These are phyloP conservation scores for Paramormyrops kingsleyae DNA, from an alignment of 2,113 vertebrate species.

Conservation along the genomic window DNA sequence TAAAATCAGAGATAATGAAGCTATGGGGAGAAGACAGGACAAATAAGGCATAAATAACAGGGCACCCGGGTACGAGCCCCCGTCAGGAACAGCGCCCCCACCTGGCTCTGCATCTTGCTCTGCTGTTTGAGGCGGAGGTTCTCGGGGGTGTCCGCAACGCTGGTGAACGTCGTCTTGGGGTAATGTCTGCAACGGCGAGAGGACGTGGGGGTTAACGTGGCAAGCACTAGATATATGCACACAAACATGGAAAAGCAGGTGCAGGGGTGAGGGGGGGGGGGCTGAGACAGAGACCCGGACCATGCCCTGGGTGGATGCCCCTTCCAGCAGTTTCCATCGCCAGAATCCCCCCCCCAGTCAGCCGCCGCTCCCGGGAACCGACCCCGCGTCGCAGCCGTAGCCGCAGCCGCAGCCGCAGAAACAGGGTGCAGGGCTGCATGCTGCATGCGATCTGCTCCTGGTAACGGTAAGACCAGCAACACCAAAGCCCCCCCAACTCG, in stretches of 20 bases:
- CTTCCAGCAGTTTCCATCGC: not conserved
- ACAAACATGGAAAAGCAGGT: not conserved
- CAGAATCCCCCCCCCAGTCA: not conserved
- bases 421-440: not conserved
- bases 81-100: slow-evolving; percentile 42
- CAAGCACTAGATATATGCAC: not conserved
- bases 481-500: not conserved
- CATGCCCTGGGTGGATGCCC: not conserved
- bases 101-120: slow-evolving; percentile 93
- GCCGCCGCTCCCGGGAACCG: not conserved
- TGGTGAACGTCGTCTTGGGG: slow-evolving; percentile 90
- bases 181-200: slow-evolving; percentile 74
- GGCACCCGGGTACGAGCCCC: not conserved
- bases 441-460: not conserved
- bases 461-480: not conserved
- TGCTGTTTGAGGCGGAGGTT: slow-evolving; percentile 95
- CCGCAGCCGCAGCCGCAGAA: not conserved
- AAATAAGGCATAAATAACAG: not conserved
- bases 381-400: not conserved
- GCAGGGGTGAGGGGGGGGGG: not conserved
- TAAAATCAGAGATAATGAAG: not conserved
- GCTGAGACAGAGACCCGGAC: not conserved
- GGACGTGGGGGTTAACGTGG: slow-evolving; percentile 20
- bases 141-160: slow-evolving; percentile 92
- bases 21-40: not conserved